Conservation (phyloP, 2,113 vertebrate genomes). For the Stercorarius parasiticus region DNA sequence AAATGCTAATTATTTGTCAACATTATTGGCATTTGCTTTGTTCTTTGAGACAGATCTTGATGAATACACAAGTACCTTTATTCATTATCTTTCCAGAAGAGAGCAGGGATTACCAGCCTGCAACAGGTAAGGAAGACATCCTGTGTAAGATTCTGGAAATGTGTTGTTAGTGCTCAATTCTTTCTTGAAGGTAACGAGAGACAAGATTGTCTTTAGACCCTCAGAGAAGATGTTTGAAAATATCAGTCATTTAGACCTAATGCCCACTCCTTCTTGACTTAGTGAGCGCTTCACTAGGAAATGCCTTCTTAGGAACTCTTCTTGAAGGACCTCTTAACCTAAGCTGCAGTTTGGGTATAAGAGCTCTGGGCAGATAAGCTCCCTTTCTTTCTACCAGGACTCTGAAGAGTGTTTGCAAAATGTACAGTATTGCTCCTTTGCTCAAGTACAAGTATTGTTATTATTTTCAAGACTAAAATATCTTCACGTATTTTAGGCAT, state of each 20-base stretch:
- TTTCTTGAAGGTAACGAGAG: not conserved
- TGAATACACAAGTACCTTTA: not conserved
- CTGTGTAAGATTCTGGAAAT: not conserved
- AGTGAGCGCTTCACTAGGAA: not conserved
- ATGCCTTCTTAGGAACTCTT: not conserved
- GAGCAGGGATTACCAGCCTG: not conserved
- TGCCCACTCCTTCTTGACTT: not conserved
- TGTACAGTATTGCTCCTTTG: not conserved
- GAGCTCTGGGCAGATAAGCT: not conserved
- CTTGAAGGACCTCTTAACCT: not conserved
- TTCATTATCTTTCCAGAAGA: not conserved
- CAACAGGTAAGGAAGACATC: not conserved
- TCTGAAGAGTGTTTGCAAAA: not conserved
- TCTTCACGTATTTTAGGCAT: not conserved
- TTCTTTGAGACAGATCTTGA: not conserved
- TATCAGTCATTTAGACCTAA: not conserved
- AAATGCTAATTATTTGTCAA: not conserved
- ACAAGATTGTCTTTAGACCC: not conserved
- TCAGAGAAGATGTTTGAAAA: not conserved
- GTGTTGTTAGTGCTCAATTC: not conserved
- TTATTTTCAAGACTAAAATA: not conserved
- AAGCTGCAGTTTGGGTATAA: not conserved
- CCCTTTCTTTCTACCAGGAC: not conserved
- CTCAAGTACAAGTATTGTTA: not conserved
- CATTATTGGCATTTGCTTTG: not conserved